Percentiles rank a stretch among this genome's conserved stretches.
Evolutionary conservation across 2,888 invertebrate genomes (phyloP).

Genomic region (Pocota personata): DNA sequence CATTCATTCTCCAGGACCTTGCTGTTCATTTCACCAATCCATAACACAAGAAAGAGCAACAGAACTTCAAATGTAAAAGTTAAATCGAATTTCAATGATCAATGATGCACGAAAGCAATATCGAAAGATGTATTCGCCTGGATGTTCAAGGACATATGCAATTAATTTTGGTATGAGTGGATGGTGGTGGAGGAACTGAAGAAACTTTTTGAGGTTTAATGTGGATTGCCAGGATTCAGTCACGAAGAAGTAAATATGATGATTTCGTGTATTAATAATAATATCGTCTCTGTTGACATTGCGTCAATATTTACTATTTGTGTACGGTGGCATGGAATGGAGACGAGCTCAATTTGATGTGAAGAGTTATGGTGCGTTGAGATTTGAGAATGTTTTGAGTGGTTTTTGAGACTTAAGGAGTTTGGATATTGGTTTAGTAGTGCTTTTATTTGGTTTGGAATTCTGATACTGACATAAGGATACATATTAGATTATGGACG

Average conservation of each 20-base stretch:
- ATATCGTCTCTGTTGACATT: constrained; percentile 9
- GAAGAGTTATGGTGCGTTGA: not conserved
- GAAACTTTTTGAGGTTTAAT: not conserved
- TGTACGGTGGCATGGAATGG: constrained; percentile 2
- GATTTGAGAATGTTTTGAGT: not conserved
- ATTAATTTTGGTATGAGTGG: constrained; percentile 39
- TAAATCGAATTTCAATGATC: constrained; percentile 53
- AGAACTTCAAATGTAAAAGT: constrained; percentile 15
- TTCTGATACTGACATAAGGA: not conserved
- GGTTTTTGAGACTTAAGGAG: not conserved
- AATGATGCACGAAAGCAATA: constrained; percentile 40
- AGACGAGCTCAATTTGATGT: not conserved
- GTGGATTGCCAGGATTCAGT: constrained; percentile 8
- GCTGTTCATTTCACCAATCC: not conserved
- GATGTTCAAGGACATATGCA: constrained; percentile 38
- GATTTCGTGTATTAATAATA: constrained; percentile 31
- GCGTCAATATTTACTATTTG: constrained; percentile 53
- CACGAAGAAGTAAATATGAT: constrained; percentile 31
- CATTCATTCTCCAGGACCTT: not conserved
- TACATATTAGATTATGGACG: not conserved
- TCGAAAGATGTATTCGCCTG: not conserved
- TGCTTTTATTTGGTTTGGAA: not conserved
- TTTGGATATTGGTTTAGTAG: not conserved
- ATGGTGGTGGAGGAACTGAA: not conserved
- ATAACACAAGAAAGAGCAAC: not conserved